Conservation (phyloP, 1,140 invertebrate genomes). For the Sitophilus oryzae region DNA sequence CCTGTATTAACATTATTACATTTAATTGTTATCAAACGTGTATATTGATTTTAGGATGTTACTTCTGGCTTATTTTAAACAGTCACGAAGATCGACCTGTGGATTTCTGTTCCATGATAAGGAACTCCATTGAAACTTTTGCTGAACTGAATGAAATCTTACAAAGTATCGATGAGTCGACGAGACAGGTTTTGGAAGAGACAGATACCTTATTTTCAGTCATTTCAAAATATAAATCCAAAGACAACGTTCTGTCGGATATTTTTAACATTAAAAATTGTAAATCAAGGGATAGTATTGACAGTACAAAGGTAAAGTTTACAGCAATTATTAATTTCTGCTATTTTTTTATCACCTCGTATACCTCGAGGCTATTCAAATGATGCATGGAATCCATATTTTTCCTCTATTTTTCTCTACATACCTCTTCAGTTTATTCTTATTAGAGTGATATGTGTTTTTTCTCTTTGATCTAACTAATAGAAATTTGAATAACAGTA, state of each 20-base stretch:
- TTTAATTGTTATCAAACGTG: too few relatives aligned
- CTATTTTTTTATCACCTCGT: too few relatives aligned
- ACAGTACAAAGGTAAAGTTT: background rate
- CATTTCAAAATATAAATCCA: background rate
- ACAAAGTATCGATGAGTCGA: background rate
- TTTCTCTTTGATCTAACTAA: too few relatives aligned
- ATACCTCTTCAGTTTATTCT: too few relatives aligned
- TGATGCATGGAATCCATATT: too few relatives aligned
- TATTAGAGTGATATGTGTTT: too few relatives aligned
- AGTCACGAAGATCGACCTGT: background rate
- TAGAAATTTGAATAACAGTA: too few relatives aligned
- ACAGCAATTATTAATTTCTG: too few relatives aligned
- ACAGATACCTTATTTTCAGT: conserved; percentile 9
- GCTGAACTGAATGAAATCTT: background rate
- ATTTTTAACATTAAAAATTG: background rate
- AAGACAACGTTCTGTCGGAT: background rate
- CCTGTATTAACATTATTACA: too few relatives aligned
- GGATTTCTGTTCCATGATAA: conserved; percentile 7
- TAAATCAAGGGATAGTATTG: background rate
- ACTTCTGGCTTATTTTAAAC: conserved; percentile 8
- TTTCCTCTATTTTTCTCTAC: too few relatives aligned
- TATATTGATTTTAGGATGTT: conserved; percentile 7
- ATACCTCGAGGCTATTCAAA: too few relatives aligned
- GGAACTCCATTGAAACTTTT: background rate
- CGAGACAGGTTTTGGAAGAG: background rate